Conservation (phyloP, 2,797 vertebrate genomes). For the Mareca strepera region DNA sequence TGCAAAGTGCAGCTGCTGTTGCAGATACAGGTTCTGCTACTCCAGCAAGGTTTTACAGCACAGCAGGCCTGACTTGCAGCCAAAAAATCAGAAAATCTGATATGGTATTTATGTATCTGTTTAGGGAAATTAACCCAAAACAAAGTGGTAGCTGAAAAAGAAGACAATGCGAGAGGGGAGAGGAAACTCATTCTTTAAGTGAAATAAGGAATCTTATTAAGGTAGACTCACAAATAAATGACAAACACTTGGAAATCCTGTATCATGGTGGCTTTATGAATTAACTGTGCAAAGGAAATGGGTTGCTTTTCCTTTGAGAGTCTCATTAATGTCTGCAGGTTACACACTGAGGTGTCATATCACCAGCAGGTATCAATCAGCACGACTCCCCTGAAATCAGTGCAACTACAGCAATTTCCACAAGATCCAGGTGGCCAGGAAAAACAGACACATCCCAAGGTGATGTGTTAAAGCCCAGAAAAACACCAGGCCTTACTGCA, state of each 20-base stretch:
- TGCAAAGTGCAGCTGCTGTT: constrained; percentile 24
- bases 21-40: constrained; percentile 17
- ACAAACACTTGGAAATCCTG: not conserved
- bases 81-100: constrained; percentile 44
- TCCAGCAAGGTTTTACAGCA: constrained; percentile 27
- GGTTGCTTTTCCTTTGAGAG: not conserved
- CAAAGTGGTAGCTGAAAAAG: constrained; percentile 11
- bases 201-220: not conserved
- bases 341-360: not conserved
- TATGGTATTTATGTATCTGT: constrained; percentile 10
- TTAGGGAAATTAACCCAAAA: constrained; percentile 47
- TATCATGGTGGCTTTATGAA: not conserved
- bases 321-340: not conserved
- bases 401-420: not conserved
- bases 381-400: not conserved
- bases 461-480: not conserved
- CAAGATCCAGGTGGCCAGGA: not conserved
- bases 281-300: not conserved
- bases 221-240: not conserved
- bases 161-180: not conserved
- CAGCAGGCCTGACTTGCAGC: constrained; percentile 28
- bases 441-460: not conserved
- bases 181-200: not conserved
- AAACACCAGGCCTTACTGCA: not conserved
- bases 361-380: not conserved